Percentiles rank a stretch among this genome's conserved stretches.
Conservation (phyloP, 2,797 vertebrate genomes). For the Myotis findleyi region DNA sequence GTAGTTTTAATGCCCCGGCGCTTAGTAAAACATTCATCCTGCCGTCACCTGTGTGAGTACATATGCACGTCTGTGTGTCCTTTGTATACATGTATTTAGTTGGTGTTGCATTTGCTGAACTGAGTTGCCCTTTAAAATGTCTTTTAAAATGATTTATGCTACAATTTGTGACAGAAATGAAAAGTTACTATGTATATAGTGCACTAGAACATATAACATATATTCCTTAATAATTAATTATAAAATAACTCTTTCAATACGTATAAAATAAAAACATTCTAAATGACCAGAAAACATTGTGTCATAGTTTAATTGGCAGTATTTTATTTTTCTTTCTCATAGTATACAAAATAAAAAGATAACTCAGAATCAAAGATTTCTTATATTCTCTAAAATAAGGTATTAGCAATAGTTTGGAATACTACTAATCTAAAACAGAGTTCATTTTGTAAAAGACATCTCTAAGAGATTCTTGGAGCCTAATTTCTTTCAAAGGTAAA, state of each 20-base stretch:
- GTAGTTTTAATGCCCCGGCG: background rate
- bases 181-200: background rate
- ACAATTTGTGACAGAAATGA: background rate
- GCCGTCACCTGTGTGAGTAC: background rate
- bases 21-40: background rate
- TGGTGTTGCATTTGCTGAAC: background rate
- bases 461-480: background rate
- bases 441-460: background rate
- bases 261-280: background rate
- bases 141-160: background rate
- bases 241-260: background rate
- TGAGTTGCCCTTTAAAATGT: background rate
- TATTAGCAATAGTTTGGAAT: background rate
- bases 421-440: background rate
- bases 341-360: background rate
- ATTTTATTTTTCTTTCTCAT: background rate
- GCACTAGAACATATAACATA: background rate
- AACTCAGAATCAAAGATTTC: background rate
- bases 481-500: slow-evolving; percentile 21
- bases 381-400: background rate
- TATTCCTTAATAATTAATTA: background rate
- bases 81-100: background rate
- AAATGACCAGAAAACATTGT: background rate
- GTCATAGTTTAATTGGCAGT: background rate
- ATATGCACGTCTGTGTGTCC: background rate